Evolutionary conservation across 2,888 invertebrate genomes (phyloP).

Genomic region (Dasysyrphus tricinctus): DNA sequence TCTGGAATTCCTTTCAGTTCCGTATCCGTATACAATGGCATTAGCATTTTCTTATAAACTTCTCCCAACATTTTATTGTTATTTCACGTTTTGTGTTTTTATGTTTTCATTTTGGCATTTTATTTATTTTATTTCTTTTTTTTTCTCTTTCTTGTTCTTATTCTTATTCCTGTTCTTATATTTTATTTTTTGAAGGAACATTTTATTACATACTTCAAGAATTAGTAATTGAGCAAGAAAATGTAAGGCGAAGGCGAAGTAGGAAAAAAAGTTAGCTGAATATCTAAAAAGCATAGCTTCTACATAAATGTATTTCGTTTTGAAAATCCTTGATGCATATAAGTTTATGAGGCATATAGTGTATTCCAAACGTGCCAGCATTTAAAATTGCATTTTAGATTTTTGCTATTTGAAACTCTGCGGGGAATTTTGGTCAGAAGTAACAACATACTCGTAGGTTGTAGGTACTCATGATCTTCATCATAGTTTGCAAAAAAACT

Average conservation of each 20-base stretch:
- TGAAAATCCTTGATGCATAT: slow-evolving; percentile 63
- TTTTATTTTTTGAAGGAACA: slow-evolving; percentile 30
- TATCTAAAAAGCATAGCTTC: background rate
- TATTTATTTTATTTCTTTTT: slow-evolving; percentile 44
- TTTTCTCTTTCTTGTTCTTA: background rate
- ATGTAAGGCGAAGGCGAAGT: background rate
- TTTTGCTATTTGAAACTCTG: background rate
- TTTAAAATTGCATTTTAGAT: slow-evolving; percentile 52
- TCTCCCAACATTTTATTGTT: slow-evolving; percentile 58
- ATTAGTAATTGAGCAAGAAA: slow-evolving; percentile 21
- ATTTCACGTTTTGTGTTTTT: slow-evolving; percentile 67
- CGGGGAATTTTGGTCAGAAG: background rate
- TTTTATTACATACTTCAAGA: slow-evolving; percentile 59
- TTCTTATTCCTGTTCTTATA: slow-evolving; percentile 39
- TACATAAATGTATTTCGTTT: background rate
- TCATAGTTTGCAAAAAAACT: background rate
- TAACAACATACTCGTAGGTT: background rate
- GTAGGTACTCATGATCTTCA: background rate
- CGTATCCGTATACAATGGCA: slow-evolving; percentile 43
- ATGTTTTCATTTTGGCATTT: slow-evolving; percentile 65
- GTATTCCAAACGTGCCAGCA: slow-evolving; percentile 56
- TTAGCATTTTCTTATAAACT: slow-evolving; percentile 55
- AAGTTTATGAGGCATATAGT: slow-evolving; percentile 57
- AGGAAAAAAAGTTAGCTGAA: slow-evolving; percentile 3
- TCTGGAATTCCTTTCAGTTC: slow-evolving; percentile 60